Base-by-base conservation (phyloP, 2,113 vertebrate genomes). In the Ictalurus punctatus region DNA sequence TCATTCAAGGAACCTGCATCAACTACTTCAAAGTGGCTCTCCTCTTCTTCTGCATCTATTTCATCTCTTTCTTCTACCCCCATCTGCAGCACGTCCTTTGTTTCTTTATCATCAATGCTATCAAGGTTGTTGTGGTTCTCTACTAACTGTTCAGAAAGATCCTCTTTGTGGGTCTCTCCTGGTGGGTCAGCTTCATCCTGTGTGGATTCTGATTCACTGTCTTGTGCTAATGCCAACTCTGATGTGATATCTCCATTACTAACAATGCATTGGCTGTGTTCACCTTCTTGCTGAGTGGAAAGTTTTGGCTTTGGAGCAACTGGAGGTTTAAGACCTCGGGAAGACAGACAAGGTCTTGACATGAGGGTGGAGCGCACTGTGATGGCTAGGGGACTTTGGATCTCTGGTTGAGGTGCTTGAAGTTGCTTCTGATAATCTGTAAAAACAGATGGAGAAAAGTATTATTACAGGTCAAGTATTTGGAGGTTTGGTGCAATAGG, bases 241-340 rank as follows among this genome's bases (percentile, higher is more conserved):
- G 95, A 96, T 25, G 91, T 58, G 89, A 97, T 85, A 90, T 96
- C 95, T 84, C 97, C 97, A 79, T 98, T 99, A 59, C 95, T 91
- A 86, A 93, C 95, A 74, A 94, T 95, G 91, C 91, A 95, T 84
- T 98, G 91, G 89, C 92, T 88, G 73, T 94, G 92, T 69, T 95
- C 95, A 80, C 92, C 92, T 54, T 95, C 94, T 0, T 85, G 78
- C 82, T 95, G 93, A 90, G 92, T 74, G 8, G 94, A 93, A 84
- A 97, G 92, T 90, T 94, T 96, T 90, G 98, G 98, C 92, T 99
- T 99, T 0, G 97, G 98, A 87, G 97, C 96, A 0, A 98, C 96
- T 71, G 97, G 97, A 94, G 98, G 98, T 91, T 98, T 99, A 16
- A 96, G 95, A 83, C 97, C 97, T 93, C 95, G 94, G 44, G 95